Evolutionary conservation across 2,113 vertebrate genomes (phyloP), one percentile per base, ranked within the genome.

Genomic region (Hylia prasina): DNA sequence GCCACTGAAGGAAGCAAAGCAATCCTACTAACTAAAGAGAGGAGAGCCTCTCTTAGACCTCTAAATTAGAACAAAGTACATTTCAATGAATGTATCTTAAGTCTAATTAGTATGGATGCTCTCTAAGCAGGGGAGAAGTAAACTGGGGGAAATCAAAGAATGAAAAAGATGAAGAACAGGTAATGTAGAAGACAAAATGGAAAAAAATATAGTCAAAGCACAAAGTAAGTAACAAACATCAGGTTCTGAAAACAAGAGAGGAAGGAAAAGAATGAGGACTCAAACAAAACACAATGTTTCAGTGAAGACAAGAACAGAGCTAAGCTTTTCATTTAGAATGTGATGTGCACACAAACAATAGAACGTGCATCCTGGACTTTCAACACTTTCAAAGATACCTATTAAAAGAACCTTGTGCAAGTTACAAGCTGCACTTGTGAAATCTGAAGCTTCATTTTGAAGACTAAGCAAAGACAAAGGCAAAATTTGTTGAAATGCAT

Each of bases 391-490:
- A 63, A 57, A 65, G 63, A 39, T 8, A 82, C 35, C 54, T 50
- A 31, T 28, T 83, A 68, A 69, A 90, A 71, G 78, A 86, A 72
- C 64, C 48, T 64, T 45, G 31, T 57, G 91, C 1, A 44, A 80
- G 54, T 69, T 66, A 58, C 54, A 68, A 92, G 75, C 37, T 66
- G 42, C 63, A 76, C 27, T 76, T 70, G 15, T 77, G 82, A 87
- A 75, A 93, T 37, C 64, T 19, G 47, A 76, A 56, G 40, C 58
- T 69, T 71, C 75, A 22, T 82, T 85, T 54, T 80, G 66, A 89
- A 96, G 95, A 90, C 82, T 75, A 83, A 91, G 88, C 90, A 96
- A 94, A 85, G 76, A 90, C 37, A 82, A 93, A 63, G 81, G 83
- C 71, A 70, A 71, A 72, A 50, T 76, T 5, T 54, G 70, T 95